Percentiles rank a stretch among this genome's conserved stretches.
Evolutionary conservation across 2,113 vertebrate species (phyloP).

Genomic region (Rhinogobius similis): DNA sequence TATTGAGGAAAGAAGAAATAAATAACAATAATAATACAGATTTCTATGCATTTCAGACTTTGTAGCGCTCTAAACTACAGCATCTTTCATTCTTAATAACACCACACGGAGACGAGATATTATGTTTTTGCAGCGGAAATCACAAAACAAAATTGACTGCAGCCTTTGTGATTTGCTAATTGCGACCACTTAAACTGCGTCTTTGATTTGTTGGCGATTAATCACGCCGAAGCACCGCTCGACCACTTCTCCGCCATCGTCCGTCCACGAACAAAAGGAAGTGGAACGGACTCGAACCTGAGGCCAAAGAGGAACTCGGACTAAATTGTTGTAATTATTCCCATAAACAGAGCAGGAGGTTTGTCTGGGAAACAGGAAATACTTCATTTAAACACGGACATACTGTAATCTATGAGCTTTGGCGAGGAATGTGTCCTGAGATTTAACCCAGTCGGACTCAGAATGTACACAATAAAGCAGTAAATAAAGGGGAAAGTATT

Average conservation of each 20-base stretch:
- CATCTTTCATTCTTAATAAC: neutral
- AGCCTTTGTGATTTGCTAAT: neutral
- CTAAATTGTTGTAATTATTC: slow-evolving; percentile 22
- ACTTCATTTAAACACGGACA: neutral
- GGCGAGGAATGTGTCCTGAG: neutral
- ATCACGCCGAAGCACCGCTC: too few species aligned
- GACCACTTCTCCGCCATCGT: slow-evolving; percentile 56
- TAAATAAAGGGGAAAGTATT: too few species aligned
- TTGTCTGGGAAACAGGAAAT: slow-evolving; percentile 4
- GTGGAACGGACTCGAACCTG: slow-evolving; percentile 41
- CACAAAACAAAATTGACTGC: neutral
- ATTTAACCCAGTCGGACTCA: neutral
- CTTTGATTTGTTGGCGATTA: neutral
- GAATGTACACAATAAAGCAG: neutral
- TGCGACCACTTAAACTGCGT: neutral
- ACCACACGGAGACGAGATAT: neutral
- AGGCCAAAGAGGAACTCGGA: neutral
- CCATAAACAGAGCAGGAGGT: neutral
- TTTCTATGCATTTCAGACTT: too few species aligned
- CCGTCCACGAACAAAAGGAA: slow-evolving; percentile 62
- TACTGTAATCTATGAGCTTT: neutral
- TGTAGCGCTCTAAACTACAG: neutral
- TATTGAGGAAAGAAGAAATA: too few species aligned
- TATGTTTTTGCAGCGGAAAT: neutral
- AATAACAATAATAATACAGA: too few species aligned